phyloP scores from a whole-genome alignment of 2,113 vertebrate species.

The Melanostigma gelatinosum region DNA sequence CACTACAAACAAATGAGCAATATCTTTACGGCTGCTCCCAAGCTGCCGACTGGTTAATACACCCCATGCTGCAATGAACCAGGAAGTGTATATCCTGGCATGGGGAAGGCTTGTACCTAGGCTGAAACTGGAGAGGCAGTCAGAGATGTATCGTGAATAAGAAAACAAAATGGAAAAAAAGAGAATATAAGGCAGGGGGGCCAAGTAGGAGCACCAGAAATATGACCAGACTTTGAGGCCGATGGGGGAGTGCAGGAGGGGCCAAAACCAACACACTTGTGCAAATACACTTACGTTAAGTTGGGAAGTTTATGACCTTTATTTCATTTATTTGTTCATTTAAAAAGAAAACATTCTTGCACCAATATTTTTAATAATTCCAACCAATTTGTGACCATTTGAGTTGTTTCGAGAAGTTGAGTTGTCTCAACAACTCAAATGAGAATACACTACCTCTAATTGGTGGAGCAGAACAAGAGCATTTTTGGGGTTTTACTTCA shows the following conservation, averaged over 20 bases:
- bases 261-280: conserved; percentile 22
- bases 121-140: conserved; percentile 38
- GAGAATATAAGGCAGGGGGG: conserved; percentile 20
- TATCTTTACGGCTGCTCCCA: conserved; percentile 43
- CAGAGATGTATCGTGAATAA: conserved; percentile 7
- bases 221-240: conserved; percentile 14
- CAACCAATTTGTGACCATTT: neutral
- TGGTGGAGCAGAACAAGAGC: neutral
- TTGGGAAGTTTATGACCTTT: conserved; percentile 18
- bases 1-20: conserved; percentile 42
- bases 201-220: conserved; percentile 24
- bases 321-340: conserved; percentile 32
- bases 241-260: neutral
- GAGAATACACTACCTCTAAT: conserved; percentile 4
- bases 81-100: conserved; percentile 40
- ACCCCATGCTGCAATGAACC: conserved; percentile 44
- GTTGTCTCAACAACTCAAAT: neutral
- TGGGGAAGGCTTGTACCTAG: neutral
- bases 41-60: conserved; percentile 49
- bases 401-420: too few species aligned
- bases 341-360: neutral
- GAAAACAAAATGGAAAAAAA: neutral
- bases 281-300: conserved; percentile 30
- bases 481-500: conserved; percentile 4
- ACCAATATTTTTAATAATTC: neutral